Evolutionary conservation across 2,888 invertebrate genomes (phyloP).

Genomic region (Bugulina stolonifera): DNA sequence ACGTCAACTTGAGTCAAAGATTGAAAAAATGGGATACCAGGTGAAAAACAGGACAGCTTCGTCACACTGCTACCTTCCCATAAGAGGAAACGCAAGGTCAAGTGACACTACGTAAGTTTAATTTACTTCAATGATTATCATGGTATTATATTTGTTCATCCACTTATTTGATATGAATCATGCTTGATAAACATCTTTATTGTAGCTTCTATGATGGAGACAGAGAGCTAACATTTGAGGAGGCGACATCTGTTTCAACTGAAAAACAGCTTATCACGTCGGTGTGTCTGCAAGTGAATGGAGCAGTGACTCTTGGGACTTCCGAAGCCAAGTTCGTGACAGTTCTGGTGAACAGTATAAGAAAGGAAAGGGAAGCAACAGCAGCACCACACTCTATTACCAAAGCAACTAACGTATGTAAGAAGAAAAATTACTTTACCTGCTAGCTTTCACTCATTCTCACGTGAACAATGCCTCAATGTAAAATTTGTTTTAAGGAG

Average conservation of each 20-base stretch:
- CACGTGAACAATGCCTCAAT: no score
- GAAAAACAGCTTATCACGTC: not conserved
- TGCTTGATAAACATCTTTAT: no score
- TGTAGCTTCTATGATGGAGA: not conserved
- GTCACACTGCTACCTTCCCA: not conserved
- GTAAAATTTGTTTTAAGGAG: not conserved
- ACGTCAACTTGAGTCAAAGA: not conserved
- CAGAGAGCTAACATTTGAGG: not conserved
- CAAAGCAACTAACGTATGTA: not conserved
- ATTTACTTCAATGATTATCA: no score
- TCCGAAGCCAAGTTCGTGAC: no score
- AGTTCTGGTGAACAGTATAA: not conserved
- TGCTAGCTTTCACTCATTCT: not conserved
- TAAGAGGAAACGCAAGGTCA: not conserved
- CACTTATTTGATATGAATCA: no score
- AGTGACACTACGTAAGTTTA: not conserved
- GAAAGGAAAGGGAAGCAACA: not conserved
- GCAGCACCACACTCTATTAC: no score
- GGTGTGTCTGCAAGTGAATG: not conserved
- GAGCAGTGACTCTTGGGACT: not conserved
- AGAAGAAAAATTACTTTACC: not conserved
- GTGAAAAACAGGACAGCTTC: not conserved
- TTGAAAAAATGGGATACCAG: not conserved
- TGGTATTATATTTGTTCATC: no score
- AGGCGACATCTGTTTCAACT: not conserved